Evolutionary conservation across 1,140 invertebrate species (phyloP).

Genomic region (Drosophila mauritiana): DNA sequence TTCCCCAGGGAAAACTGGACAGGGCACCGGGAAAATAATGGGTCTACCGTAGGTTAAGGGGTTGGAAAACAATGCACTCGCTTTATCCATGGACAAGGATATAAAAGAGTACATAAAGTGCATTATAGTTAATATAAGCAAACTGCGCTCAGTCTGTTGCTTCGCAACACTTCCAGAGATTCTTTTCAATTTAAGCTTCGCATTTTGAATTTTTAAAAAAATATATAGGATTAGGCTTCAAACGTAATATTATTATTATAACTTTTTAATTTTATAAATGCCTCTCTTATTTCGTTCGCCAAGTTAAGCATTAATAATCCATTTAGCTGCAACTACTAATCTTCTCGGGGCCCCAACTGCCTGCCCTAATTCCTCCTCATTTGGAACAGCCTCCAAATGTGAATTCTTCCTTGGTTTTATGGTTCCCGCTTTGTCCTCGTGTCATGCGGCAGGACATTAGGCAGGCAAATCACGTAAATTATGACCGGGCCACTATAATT

Average conservation of each 20-base stretch:
- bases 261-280: background rate
- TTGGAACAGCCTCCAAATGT: conserved; percentile 24
- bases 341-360: background rate
- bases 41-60: conserved; percentile 23
- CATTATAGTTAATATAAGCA: background rate
- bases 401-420: conserved; percentile 36
- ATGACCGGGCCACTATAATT: conserved; percentile 77
- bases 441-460: conserved; percentile 43
- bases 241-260: background rate
- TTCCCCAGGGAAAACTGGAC: conserved; percentile 47
- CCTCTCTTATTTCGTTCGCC: background rate
- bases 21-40: conserved; percentile 25
- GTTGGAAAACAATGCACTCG: conserved; percentile 23
- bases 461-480: conserved; percentile 80
- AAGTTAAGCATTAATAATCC: conserved; percentile 21
- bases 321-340: conserved; percentile 15
- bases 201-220: background rate
- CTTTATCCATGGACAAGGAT: conserved; percentile 8
- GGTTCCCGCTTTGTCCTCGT: conserved; percentile 19
- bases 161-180: conserved; percentile 1
- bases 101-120: conserved; percentile 24
- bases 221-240: background rate
- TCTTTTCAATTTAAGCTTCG: conserved; percentile 1
- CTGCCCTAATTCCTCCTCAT: conserved; percentile 31
- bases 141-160: conserved; percentile 4